These are phyloP conservation scores for Automeris io DNA, from an alignment of 2,888 invertebrate genomes.

Conservation along the genomic window DNA sequence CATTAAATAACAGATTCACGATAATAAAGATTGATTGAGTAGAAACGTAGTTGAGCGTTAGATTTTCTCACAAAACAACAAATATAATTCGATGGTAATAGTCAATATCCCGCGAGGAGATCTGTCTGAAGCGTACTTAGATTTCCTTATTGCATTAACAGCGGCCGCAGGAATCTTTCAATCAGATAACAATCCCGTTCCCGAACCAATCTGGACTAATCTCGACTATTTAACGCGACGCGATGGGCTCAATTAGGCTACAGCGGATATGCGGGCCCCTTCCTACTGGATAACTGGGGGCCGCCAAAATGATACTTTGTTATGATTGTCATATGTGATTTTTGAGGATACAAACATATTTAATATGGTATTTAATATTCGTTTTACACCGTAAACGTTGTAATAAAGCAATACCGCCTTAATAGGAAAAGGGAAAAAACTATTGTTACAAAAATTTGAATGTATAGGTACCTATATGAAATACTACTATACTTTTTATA, in stretches of 20 bases:
- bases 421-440: too few species aligned
- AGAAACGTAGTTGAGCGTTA: too few species aligned
- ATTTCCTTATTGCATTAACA: slow-evolving; percentile 68
- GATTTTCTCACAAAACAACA: slow-evolving; percentile 25
- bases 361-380: too few species aligned
- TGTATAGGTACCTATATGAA: too few species aligned
- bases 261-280: slow-evolving; percentile 75
- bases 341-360: too few species aligned
- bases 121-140: slow-evolving; percentile 36
- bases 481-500: too few species aligned
- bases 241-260: slow-evolving; percentile 70
- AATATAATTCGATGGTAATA: slow-evolving; percentile 26
- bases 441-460: too few species aligned
- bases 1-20: not conserved
- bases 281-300: slow-evolving; percentile 32
- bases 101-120: slow-evolving; percentile 45
- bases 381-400: too few species aligned
- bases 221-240: slow-evolving; percentile 73
- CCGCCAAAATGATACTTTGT: slow-evolving; percentile 30
- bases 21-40: too few species aligned
- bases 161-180: slow-evolving; percentile 47
- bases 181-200: slow-evolving; percentile 66
- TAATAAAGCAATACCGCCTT: too few species aligned
- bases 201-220: slow-evolving; percentile 62
- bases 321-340: not conserved